phyloP scores from a whole-genome alignment of 2,113 vertebrate genomes.

The human region DNA sequence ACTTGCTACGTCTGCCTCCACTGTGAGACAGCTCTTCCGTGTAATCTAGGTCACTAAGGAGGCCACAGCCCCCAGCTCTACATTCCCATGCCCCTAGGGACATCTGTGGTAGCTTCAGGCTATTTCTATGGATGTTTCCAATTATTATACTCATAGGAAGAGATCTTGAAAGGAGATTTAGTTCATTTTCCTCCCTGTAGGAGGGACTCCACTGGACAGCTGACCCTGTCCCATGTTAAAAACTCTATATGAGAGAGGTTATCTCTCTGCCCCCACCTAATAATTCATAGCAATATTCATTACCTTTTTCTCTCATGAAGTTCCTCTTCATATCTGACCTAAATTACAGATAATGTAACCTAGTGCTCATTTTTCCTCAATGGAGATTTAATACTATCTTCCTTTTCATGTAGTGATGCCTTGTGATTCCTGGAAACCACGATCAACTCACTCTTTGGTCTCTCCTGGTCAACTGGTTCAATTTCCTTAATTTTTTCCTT shows the following conservation, averaged over 20 bases:
- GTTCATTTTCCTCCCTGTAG: neutral
- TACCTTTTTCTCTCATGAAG: neutral
- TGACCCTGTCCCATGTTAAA: neutral
- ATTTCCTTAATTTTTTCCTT: neutral
- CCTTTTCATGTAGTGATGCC: neutral
- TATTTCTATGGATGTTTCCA: neutral
- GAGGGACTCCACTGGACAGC: neutral
- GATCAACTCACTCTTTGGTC: neutral
- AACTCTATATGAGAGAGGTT: neutral
- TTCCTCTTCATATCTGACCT: slow-evolving; percentile 8
- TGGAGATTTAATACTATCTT: neutral
- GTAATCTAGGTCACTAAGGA: neutral
- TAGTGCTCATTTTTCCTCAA: neutral
- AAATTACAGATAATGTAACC: neutral
- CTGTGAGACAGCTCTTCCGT: neutral
- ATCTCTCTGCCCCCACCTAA: neutral
- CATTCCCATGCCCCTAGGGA: neutral
- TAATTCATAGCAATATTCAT: neutral
- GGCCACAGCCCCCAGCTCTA: neutral
- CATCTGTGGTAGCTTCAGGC: neutral
- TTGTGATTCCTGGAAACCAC: neutral
- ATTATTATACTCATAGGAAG: slow-evolving; percentile 18
- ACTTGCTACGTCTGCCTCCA: neutral
- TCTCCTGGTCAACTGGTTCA: neutral
- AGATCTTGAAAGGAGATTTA: neutral